Conservation (phyloP, 1,140 invertebrate species). For the Antheraea pernyi region DNA sequence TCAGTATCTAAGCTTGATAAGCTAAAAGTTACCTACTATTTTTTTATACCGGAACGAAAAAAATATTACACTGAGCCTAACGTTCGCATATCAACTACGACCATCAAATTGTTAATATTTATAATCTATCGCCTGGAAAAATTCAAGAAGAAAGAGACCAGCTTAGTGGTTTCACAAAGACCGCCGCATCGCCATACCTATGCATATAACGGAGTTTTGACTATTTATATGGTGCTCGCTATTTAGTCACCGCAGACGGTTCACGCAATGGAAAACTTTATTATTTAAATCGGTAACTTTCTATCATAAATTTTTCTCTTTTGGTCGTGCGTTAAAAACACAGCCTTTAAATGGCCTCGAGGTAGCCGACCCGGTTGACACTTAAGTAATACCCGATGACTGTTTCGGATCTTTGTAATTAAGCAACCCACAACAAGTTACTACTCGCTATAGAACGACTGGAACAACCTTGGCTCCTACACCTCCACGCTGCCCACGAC, state of each 20-base stretch:
- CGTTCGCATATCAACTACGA: too few relatives aligned
- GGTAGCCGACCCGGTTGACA: constrained; percentile 3
- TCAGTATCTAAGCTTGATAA: constrained; percentile 1
- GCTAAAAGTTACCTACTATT: neutral
- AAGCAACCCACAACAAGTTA: constrained; percentile 65
- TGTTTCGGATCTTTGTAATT: constrained; percentile 66
- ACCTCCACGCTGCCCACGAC: constrained; percentile 72
- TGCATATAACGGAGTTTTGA: neutral
- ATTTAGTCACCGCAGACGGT: neutral
- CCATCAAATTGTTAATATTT: too few relatives aligned
- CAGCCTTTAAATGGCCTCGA: neutral
- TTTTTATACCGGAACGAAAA: neutral
- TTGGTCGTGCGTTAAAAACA: neutral
- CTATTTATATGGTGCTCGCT: neutral
- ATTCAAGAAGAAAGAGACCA: neutral
- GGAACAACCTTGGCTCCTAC: constrained; percentile 71
- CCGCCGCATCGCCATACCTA: neutral
- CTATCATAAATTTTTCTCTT: neutral
- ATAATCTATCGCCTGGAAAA: neutral
- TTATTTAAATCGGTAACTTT: neutral
- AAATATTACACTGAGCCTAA: too few relatives aligned
- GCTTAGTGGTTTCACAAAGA: too few relatives aligned
- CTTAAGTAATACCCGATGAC: constrained; percentile 35
- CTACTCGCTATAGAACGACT: constrained; percentile 59
- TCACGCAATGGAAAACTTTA: neutral